Evolutionary conservation across 2,888 invertebrate genomes (phyloP).

Genomic region (Himalopsyche anomala): DNA sequence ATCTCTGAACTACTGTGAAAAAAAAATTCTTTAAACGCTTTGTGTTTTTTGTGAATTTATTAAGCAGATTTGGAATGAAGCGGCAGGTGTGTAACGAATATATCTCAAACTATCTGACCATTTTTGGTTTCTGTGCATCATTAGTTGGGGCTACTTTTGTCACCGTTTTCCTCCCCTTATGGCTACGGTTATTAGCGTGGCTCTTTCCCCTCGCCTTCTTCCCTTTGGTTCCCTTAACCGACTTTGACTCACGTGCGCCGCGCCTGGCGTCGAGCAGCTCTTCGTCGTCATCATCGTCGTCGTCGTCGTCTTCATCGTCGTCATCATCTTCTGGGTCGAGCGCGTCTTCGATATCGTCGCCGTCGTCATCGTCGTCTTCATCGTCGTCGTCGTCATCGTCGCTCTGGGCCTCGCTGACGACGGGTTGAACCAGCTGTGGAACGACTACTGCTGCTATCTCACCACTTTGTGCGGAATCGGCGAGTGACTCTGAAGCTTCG

Average conservation of each 20-base stretch:
- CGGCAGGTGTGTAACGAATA: constrained; percentile 4
- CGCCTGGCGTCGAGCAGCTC: constrained; percentile 82
- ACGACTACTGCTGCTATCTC: constrained; percentile 65
- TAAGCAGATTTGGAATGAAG: constrained; percentile 6
- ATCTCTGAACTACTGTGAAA: not conserved
- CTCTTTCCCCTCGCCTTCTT: constrained; percentile 76
- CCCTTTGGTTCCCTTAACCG: constrained; percentile 73
- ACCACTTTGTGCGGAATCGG: constrained; percentile 70
- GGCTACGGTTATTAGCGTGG: constrained; percentile 66
- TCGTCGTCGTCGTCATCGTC: constrained; percentile 75
- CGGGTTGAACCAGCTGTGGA: constrained; percentile 67
- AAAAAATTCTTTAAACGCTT: not conserved
- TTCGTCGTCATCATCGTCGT: constrained; percentile 81
- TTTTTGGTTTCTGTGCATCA: constrained; percentile 75
- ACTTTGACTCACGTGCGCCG: constrained; percentile 92
- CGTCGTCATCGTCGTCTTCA: constrained; percentile 80
- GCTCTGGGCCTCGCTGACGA: constrained; percentile 69
- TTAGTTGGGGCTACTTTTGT: constrained; percentile 66
- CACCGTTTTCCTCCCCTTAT: constrained; percentile 49
- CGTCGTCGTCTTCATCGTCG: constrained; percentile 81
- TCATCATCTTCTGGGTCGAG: constrained; percentile 80
- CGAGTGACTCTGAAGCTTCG: constrained; percentile 71
- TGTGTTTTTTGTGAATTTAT: not conserved
- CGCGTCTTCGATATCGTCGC: constrained; percentile 77
- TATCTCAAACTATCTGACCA: constrained; percentile 74